These are phyloP conservation scores for Latrodectus geometricus DNA, from an alignment of 1,140 invertebrate species.

Conservation along the genomic window DNA sequence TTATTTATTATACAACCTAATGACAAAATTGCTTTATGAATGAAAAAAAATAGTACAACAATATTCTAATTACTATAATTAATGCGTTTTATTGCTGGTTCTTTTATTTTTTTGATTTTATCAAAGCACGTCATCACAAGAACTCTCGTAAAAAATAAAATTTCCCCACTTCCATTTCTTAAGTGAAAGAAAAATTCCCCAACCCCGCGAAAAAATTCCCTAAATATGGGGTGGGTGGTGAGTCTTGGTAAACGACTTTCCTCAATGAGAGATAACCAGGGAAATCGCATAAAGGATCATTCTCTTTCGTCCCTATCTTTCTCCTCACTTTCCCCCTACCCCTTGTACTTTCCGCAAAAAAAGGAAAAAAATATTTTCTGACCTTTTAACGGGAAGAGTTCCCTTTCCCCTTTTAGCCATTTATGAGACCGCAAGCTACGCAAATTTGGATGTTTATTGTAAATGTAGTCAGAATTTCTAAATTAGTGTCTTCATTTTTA, in stretches of 20 bases:
- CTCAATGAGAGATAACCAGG: neutral
- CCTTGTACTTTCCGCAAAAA: neutral
- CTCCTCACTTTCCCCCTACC: neutral
- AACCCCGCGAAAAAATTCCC: constrained; percentile 9
- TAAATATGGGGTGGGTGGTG: constrained; percentile 31
- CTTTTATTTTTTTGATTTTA: neutral
- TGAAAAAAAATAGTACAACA: no score
- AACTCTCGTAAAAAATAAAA: neutral
- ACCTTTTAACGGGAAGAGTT: no score
- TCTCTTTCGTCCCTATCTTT: constrained; percentile 22
- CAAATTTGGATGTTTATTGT: no score
- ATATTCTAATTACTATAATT: no score
- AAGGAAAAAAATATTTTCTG: neutral
- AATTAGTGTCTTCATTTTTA: no score
- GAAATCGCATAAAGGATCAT: constrained; percentile 35
- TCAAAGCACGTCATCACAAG: neutral
- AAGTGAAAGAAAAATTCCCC: neutral
- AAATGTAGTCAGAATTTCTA: no score
- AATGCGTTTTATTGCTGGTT: neutral
- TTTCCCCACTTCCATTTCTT: constrained; percentile 34
- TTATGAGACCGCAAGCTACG: no score
- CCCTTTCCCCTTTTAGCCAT: no score
- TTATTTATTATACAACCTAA: no score
- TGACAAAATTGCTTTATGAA: no score
- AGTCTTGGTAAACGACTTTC: neutral